Conservation (phyloP, 2,113 vertebrate genomes). For the Lipotes vexillifer region DNA sequence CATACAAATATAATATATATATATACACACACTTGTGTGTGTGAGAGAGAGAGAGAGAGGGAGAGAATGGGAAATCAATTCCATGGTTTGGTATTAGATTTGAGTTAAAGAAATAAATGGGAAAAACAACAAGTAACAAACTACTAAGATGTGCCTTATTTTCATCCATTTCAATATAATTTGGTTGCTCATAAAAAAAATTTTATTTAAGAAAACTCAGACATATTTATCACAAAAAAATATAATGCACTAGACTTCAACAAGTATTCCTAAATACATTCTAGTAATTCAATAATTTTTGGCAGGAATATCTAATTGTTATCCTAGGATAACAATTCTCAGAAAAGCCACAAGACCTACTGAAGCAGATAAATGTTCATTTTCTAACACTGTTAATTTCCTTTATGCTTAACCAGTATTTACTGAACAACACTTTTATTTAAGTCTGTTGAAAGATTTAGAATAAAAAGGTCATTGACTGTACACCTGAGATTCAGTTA, state of each 20-base stretch:
- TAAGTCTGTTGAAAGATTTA: background rate
- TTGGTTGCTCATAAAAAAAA: background rate
- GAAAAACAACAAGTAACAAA: background rate
- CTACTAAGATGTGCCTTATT: background rate
- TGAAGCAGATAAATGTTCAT: background rate
- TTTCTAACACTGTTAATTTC: background rate
- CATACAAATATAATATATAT: too few relatives aligned
- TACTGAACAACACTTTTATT: background rate
- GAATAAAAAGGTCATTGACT: background rate
- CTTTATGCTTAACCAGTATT: background rate
- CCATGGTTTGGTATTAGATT: background rate
- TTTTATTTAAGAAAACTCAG: background rate
- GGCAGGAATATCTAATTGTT: background rate
- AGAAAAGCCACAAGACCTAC: background rate
- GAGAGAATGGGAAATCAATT: background rate
- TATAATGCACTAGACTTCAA: background rate
- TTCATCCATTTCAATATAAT: background rate
- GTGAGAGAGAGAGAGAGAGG: background rate
- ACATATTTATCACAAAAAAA: background rate
- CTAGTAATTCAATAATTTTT: background rate
- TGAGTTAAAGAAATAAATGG: background rate
- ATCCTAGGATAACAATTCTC: background rate
- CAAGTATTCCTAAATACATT: background rate
- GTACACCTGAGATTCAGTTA: background rate
- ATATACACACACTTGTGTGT: too few relatives aligned